Base-by-base conservation (phyloP, 1,140 invertebrate genomes). In the Adoxophyes honmai region DNA sequence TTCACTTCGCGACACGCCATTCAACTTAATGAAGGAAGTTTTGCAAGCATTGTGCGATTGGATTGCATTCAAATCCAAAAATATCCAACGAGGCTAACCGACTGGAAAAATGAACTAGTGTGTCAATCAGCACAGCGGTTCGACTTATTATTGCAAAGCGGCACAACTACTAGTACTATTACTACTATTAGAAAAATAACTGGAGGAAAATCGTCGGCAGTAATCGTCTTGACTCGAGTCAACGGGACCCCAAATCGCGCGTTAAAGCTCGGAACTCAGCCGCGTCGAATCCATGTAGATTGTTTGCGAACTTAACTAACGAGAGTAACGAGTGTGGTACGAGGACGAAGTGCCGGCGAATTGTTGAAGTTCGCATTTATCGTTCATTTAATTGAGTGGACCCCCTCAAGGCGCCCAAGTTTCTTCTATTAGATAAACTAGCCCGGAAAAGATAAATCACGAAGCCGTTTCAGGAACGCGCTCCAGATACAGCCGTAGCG, bases 281-380 rank as follows among this genome's bases (percentile, higher is more conserved):
- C 58, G 51, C 55, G 53, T 52, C 57, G 57, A 69, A 66, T 64
- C 3, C 70, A 64, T 68, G 75, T 78, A 69, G 70, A 74, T 68
- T 72, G 70, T 75, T 78, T 64, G 66, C 67, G 60, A 81, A 79
- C 66, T 79, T 59, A 42, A 78, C 76, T 78, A 81, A 79, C 75
- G 71, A 78, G 42, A n/a, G 21, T 78, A 81, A 79, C 75, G 71
- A 78, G 42, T 14, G 21, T 48, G 18, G n/a, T 57, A 34, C 33
- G 64, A 68, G 55, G 58, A 54, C 59, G 65, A 28, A 28, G 21
- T 28, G 63, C 64, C 59, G 56, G 57, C 60, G 64, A 64, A 64
- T 65, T 76, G 66, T 73, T 64, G 58, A 68, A 65, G 58, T 71
- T 37, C 53, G 52, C 48, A 51, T 52, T 52, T 28, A 57, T 54